phyloP scores from a whole-genome alignment of 2,113 vertebrate species.

The Perognathus longimembris region DNA sequence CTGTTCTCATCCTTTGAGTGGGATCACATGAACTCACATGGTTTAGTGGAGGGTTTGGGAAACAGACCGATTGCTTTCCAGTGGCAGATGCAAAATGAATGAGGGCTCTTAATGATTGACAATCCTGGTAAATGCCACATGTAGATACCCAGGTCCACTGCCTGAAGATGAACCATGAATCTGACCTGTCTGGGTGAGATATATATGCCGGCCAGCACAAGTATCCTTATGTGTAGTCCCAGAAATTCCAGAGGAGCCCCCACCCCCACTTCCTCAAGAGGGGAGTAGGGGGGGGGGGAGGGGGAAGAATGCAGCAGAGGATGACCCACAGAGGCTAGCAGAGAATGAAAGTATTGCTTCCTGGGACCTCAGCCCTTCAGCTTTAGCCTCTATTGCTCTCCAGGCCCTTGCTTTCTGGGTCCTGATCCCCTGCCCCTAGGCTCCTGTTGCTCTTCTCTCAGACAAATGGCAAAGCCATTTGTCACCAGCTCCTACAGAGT shows the following conservation, averaged over 20 bases:
- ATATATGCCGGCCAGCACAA: neutral
- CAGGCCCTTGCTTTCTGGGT: neutral
- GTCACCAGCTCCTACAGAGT: neutral
- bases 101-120: neutral
- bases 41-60: neutral
- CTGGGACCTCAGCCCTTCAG: neutral
- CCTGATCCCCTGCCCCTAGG: neutral
- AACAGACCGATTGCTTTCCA: neutral
- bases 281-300: neutral
- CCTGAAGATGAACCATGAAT: neutral
- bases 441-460: neutral
- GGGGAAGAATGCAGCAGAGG: neutral
- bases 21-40: neutral
- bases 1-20: neutral
- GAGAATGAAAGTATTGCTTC: neutral
- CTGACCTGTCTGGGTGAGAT: neutral
- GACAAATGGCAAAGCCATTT: neutral
- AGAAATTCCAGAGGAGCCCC: neutral
- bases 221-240: neutral
- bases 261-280: neutral
- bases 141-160: neutral
- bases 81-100: neutral
- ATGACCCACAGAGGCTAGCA: neutral
- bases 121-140: neutral
- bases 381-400: neutral